Base-by-base conservation (phyloP, 2,113 vertebrate genomes). In the Burhinus bistriatus region DNA sequence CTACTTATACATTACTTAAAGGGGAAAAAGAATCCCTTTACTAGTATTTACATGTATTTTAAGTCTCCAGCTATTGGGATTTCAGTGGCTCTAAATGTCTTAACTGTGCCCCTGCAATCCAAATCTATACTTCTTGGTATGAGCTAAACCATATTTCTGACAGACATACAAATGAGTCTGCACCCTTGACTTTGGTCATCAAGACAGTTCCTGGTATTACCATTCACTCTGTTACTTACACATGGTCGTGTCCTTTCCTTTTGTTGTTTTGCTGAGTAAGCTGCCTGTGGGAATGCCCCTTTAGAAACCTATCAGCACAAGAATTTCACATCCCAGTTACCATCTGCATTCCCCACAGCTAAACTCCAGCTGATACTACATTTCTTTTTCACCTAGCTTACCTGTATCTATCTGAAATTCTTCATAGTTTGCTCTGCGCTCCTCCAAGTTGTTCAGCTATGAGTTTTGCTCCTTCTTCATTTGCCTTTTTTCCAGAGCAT, bases 1-100 rank as follows among this genome's bases (percentile, higher is more conserved):
- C 17, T 69, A 61, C 4, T 40, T 9, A 12, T 6, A 29, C 4
- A 5, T 73, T 54, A 38, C 15, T 65, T 75, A 36, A 61, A 27
- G 18, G 11, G 12, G 5, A 0, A 3, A 1, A 1, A 0, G 2
- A 8, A 18, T 18, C 3, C 9, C 14, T 73, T 93, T 57, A 40
- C 5, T 27, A 57, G 9, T 44, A 62, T n/a, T 52, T 79, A 30
- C 9, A 52, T 0, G 0, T 11, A 68, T 45, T 61, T 83, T 62
- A 42, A 57, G 7, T 30, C 9, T 45, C 19, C 11, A 30, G 7
- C 27, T 54, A 49, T 0, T 25, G 34, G 6, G 22, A 64, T 64
- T 64, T 80, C 34, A 65, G 20, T 22, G 25, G 14, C 12, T 11
- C 5, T 52, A 20, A 83, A 30, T 4, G 47, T 15, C 2, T 42